Percentiles rank a stretch among this genome's conserved stretches.
Evolutionary conservation across 2,888 invertebrate genomes (phyloP).

Genomic region (Cordilura impudica): DNA sequence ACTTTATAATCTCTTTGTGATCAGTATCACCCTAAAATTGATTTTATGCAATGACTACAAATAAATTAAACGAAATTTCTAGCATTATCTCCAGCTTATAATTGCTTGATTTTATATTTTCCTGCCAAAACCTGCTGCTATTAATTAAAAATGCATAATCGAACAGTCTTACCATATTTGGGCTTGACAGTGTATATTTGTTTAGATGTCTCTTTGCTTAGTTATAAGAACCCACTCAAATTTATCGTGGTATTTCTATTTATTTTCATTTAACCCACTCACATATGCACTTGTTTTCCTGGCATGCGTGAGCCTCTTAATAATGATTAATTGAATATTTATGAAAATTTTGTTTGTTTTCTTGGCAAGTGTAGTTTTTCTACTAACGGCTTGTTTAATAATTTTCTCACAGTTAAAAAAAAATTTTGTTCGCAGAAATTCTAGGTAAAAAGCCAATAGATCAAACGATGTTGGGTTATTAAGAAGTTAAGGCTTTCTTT

Average conservation of each 20-base stretch:
- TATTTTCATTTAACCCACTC: not conserved
- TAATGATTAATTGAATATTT: constrained; percentile 59
- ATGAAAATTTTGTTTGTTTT: constrained; percentile 44
- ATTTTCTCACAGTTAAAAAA: constrained; percentile 50
- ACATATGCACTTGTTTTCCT: constrained; percentile 43
- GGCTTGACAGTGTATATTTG: not conserved
- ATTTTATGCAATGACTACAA: no score
- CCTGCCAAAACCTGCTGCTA: no score
- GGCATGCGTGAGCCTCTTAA: constrained; percentile 54
- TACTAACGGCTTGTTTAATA: constrained; percentile 20
- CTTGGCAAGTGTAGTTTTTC: constrained; percentile 15
- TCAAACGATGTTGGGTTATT: constrained; percentile 48
- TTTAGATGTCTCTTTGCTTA: not conserved
- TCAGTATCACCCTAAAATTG: no score
- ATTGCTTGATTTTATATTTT: no score
- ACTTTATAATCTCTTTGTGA: no score
- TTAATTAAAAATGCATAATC: no score
- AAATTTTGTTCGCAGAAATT: constrained; percentile 33
- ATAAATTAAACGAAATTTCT: no score
- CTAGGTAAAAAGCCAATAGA: constrained; percentile 60
- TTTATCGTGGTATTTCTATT: not conserved
- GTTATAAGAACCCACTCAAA: not conserved
- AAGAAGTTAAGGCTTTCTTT: not conserved
- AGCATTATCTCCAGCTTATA: no score
- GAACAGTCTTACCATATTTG: not conserved